These are phyloP conservation scores for Apomyelois bistriatella DNA, from an alignment of 2,888 invertebrate genomes.

Conservation along the genomic window DNA sequence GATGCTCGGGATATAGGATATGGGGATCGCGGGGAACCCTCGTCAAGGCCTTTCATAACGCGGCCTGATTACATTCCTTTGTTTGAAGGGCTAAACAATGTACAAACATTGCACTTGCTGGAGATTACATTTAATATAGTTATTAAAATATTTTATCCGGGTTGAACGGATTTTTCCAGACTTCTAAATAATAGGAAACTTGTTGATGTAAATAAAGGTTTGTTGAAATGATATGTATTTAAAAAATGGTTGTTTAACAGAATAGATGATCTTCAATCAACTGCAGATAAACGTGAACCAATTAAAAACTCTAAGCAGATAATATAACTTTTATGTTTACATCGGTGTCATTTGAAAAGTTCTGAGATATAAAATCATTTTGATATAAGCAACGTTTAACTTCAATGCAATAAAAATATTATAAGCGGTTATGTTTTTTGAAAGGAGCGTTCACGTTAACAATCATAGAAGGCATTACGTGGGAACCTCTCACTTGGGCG, in stretches of 20 bases:
- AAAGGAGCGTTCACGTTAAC: constrained; percentile 10
- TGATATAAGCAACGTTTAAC: too few relatives aligned
- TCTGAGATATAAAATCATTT: too few relatives aligned
- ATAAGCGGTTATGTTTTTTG: too few relatives aligned
- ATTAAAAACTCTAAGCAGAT: too few relatives aligned
- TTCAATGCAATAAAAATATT: too few relatives aligned
- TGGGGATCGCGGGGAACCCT: constrained; percentile 51
- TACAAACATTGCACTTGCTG: constrained; percentile 42
- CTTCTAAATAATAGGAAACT: not conserved
- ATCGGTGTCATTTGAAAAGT: too few relatives aligned
- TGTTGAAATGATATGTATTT: too few relatives aligned
- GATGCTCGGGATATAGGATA: constrained; percentile 27
- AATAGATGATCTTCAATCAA: too few relatives aligned
- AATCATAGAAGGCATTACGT: constrained; percentile 37
- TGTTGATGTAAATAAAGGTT: too few relatives aligned
- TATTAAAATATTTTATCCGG: not conserved
- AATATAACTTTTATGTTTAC: too few relatives aligned
- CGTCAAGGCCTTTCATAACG: constrained; percentile 54
- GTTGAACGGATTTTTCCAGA: not conserved
- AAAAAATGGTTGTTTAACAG: too few relatives aligned
- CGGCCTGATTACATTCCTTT: constrained; percentile 68
- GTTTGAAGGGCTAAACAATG: constrained; percentile 58
- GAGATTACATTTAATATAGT: not conserved
- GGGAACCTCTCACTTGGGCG: constrained; percentile 62
- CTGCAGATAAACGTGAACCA: too few relatives aligned